Evolutionary conservation across 2,113 vertebrate species (phyloP).

Genomic region (Dromiciops gliroides): DNA sequence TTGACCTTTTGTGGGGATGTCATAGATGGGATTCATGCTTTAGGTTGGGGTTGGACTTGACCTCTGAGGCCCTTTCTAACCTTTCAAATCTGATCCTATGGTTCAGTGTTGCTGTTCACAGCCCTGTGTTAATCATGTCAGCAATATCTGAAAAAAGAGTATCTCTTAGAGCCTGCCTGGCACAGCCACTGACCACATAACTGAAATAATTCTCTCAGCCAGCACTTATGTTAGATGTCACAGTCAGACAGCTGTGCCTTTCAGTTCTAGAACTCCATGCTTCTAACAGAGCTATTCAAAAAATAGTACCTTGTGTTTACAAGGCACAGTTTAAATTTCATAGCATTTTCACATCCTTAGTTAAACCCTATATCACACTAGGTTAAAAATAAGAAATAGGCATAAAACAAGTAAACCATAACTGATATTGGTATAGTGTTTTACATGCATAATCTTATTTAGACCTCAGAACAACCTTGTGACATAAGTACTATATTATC

Average conservation of each 20-base stretch:
- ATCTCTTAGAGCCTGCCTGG: not conserved
- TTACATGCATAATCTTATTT: not conserved
- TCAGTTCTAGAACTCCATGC: not conserved
- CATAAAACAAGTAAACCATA: not conserved
- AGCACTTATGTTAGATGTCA: not conserved
- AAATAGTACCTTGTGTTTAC: not conserved
- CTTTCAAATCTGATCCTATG: not conserved
- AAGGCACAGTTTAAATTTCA: not conserved
- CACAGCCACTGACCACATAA: not conserved
- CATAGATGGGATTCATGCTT: not conserved
- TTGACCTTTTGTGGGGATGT: not conserved
- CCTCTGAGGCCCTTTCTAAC: not conserved
- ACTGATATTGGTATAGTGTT: not conserved
- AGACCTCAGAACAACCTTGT: not conserved
- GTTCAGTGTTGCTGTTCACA: not conserved
- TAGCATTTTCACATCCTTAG: not conserved
- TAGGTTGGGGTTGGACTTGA: not conserved
- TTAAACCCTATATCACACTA: not conserved
- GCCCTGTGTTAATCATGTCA: not conserved
- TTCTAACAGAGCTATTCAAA: not conserved
- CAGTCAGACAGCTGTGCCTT: not conserved
- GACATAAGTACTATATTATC: not conserved
- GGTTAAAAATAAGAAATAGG: not conserved
- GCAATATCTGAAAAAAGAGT: not conserved
- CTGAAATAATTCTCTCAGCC: not conserved